phyloP scores from a whole-genome alignment of 1,140 invertebrate genomes.

The Megathymus violae region DNA sequence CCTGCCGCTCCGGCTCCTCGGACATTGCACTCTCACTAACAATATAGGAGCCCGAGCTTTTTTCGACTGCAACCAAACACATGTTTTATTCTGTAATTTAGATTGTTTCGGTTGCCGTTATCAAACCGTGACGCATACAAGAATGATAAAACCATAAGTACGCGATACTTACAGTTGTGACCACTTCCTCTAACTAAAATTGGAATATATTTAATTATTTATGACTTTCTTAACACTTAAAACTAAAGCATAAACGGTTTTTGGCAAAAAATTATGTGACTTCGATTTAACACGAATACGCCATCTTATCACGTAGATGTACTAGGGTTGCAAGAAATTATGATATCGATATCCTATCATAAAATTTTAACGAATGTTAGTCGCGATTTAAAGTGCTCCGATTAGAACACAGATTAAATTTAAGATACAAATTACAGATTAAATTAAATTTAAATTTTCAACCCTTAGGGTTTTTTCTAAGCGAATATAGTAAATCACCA shows the following conservation, averaged over 20 bases:
- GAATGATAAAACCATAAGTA: conserved; percentile 37
- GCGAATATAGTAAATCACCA: too few relatives aligned
- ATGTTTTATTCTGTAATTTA: conserved; percentile 57
- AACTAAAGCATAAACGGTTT: conserved; percentile 14
- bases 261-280: conserved; percentile 7
- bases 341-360: not conserved
- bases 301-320: conserved; percentile 75
- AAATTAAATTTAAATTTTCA: too few relatives aligned
- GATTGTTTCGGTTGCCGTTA: conserved; percentile 64
- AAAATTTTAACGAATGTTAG: too few relatives aligned
- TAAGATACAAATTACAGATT: too few relatives aligned
- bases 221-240: conserved; percentile 15
- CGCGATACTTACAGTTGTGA: conserved; percentile 60
- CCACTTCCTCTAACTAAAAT: conserved; percentile 16
- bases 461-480: too few relatives aligned
- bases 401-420: too few relatives aligned
- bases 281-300: conserved; percentile 47
- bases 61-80: conserved; percentile 76
- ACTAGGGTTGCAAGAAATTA: conserved; percentile 39
- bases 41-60: conserved; percentile 63
- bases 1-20: conserved; percentile 76
- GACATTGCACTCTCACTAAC: conserved; percentile 79
- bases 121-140: conserved; percentile 62
- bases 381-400: too few relatives aligned
- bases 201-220: conserved; percentile 6